A percentile compares a stretch with the other conserved stretches of the same genome.
Conservation (phyloP, 2,797 vertebrate species). For the Acrocephalus scirpaceus region DNA sequence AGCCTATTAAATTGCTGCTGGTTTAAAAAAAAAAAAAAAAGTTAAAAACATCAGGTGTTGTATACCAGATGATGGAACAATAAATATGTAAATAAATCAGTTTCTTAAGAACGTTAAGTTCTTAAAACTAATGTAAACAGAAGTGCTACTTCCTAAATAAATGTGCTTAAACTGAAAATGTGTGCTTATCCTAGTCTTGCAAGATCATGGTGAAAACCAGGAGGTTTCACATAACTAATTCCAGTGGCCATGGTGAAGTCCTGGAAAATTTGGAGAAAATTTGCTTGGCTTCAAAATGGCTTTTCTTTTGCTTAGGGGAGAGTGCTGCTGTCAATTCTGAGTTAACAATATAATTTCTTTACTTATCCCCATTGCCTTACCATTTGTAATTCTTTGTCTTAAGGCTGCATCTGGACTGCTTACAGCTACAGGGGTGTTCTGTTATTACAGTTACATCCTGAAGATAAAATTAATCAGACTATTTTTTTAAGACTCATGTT, state of each 20-base stretch:
- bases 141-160: conserved; percentile 55
- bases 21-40: neutral
- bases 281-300: neutral
- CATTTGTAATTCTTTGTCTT: neutral
- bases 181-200: conserved; percentile 1
- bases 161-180: conserved; percentile 5
- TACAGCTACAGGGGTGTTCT: neutral
- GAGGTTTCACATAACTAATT: neutral
- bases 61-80: neutral
- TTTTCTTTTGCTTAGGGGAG: neutral
- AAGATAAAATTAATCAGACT: neutral
- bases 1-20: conserved; percentile 14
- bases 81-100: conserved; percentile 6
- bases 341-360: neutral
- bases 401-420: neutral
- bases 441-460: neutral
- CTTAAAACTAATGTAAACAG: conserved; percentile 17
- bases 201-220: neutral
- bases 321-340: neutral
- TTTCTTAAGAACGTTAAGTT: conserved; percentile 3
- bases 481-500: neutral
- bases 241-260: neutral
- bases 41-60: neutral
- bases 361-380: neutral
- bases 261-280: neutral